Conservation (phyloP, 2,888 invertebrate species). For the Coenonympha arcania region DNA sequence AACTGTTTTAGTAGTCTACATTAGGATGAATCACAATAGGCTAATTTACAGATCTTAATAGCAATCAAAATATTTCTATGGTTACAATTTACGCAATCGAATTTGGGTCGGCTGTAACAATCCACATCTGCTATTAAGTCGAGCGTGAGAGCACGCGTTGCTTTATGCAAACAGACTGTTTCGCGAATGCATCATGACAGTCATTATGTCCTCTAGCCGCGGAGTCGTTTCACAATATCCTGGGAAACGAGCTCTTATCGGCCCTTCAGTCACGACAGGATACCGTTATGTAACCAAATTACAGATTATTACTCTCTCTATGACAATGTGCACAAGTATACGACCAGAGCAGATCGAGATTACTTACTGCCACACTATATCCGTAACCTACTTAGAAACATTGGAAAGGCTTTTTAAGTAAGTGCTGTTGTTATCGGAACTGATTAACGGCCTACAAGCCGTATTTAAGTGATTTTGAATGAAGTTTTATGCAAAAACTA, state of each 20-base stretch:
- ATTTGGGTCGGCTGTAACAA: constrained; percentile 29
- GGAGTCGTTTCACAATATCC: constrained; percentile 50
- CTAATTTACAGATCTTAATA: constrained; percentile 17
- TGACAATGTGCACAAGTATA: constrained; percentile 37
- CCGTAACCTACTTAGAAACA: constrained; percentile 15
- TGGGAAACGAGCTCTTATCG: constrained; percentile 49
- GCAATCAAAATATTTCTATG: constrained; percentile 25
- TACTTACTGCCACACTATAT: constrained; percentile 6
- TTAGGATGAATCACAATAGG: background rate
- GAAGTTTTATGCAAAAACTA: too few species aligned
- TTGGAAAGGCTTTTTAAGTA: constrained; percentile 17
- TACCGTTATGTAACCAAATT: constrained; percentile 54
- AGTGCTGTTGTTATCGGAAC: constrained; percentile 2
- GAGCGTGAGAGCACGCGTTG: constrained; percentile 50
- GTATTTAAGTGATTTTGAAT: too few species aligned
- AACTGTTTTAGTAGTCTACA: background rate
- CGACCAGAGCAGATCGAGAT: constrained; percentile 13
- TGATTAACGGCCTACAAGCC: too few species aligned
- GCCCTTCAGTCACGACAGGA: constrained; percentile 60
- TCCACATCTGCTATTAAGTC: constrained; percentile 44
- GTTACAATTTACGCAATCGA: constrained; percentile 30
- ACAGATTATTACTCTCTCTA: constrained; percentile 48
- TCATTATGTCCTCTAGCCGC: constrained; percentile 47
- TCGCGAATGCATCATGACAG: constrained; percentile 51
- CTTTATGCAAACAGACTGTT: constrained; percentile 60